Conservation (phyloP, 2,888 invertebrate genomes). For the Dorcus parallelipipedus region DNA sequence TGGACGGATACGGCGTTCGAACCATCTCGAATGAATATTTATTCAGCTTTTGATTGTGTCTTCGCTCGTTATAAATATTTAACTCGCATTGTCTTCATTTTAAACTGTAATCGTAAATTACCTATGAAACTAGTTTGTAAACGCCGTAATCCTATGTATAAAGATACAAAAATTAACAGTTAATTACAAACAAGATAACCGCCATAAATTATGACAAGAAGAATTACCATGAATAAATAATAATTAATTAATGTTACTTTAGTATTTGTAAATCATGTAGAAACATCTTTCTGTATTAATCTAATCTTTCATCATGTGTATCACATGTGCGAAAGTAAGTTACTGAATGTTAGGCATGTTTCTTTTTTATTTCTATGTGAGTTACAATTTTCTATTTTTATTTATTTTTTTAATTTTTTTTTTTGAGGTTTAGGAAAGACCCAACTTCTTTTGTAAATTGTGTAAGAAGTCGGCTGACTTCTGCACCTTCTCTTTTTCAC, state of each 20-base stretch:
- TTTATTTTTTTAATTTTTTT: neutral
- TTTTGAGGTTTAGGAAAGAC: neutral
- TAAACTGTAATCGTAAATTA: neutral
- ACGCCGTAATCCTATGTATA: neutral
- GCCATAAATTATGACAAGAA: no score
- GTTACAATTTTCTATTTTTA: neutral
- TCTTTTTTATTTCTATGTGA: neutral
- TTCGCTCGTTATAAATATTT: no score
- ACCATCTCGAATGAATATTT: neutral
- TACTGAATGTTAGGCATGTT: no score
- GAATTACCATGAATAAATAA: neutral
- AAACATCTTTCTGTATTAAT: no score
- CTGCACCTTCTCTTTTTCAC: conserved; percentile 45
- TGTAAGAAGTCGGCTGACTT: conserved; percentile 50
- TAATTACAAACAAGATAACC: no score
- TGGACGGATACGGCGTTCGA: conserved; percentile 19
- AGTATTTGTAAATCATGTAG: no score
- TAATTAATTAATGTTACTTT: no score
- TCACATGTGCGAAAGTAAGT: no score
- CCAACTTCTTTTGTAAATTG: conserved; percentile 46
- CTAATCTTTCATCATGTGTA: no score
- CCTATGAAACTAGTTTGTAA: conserved; percentile 1
- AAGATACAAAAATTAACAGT: no score
- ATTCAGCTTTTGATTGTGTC: neutral
- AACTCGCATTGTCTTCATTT: no score